Evolutionary conservation across 2,113 vertebrate genomes (phyloP).

Genomic region (Mastomys natalensis): DNA sequence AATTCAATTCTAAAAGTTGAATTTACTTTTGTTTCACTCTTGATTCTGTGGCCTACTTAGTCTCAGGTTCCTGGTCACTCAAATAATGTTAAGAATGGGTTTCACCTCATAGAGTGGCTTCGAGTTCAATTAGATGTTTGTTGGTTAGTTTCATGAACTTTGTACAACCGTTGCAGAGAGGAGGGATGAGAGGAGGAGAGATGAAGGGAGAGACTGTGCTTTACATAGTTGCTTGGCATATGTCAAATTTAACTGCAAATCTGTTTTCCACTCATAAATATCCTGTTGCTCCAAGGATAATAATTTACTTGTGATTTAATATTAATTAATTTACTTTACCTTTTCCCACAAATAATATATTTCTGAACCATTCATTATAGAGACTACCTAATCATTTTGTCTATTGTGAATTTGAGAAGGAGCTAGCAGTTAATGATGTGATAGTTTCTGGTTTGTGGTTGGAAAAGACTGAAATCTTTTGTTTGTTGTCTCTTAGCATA

Average conservation of each 20-base stretch:
- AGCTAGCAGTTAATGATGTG: not conserved
- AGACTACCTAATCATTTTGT: not conserved
- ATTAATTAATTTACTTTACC: not conserved
- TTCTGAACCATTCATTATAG: not conserved
- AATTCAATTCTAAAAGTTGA: not conserved
- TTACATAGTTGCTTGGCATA: not conserved
- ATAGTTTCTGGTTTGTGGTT: not conserved
- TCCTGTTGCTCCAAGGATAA: not conserved
- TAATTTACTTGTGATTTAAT: not conserved
- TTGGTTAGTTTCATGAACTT: not conserved
- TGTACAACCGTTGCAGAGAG: not conserved
- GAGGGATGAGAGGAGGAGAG: not conserved
- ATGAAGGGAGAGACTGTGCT: not conserved
- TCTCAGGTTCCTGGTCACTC: too few species aligned
- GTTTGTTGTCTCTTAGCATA: not conserved
- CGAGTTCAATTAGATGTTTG: not conserved
- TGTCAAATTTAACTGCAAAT: not conserved
- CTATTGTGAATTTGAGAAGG: not conserved
- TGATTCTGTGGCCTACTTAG: not conserved
- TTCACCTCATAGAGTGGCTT: not conserved
- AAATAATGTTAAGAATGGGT: not conserved
- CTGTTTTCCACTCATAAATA: not conserved
- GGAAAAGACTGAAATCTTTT: not conserved
- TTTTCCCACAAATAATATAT: not conserved
- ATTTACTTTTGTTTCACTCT: not conserved